Base-by-base conservation (phyloP, 2,797 vertebrate genomes). In the Sphenopsis melanotis region DNA sequence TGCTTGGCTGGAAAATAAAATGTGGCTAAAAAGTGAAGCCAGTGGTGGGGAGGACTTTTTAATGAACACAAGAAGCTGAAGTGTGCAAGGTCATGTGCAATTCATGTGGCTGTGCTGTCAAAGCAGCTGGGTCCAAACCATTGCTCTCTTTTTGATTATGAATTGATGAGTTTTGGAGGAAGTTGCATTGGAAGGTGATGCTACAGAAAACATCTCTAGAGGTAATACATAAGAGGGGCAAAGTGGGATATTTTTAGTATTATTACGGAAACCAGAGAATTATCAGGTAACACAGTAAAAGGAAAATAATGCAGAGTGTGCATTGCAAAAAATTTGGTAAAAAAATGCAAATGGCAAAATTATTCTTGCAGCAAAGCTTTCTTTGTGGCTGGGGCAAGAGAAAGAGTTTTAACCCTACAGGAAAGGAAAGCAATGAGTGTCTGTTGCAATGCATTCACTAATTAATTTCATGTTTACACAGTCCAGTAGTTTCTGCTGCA, bases 1-100 rank as follows among this genome's bases (percentile, higher is more conserved):
- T 23, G 30, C 44, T 80, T 77, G 64, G 2, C 37, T 74, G 24
- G 50, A 72, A 81, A 87, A 75, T n/a, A n/a, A 84, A 70, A 32
- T 4, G 4, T 44, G 34, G 29, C 63, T 65, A 16, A 68, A 68
- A 19, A 72, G 32, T 53, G 13, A 30, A 65, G 50, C 23, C 41
- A 55, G 12, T 30, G 34, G 7, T 26, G 26, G n/a, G 21, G 18
- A 55, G 11, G 11, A 42, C 20, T 49, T 86, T 72, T 69, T 42
- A 53, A 46, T 50, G 65, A 80, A 41, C 2, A 9, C 7, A 42
- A 52, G 69, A 68, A 59, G 41, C 27, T 81, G 50, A 56, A 89
- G 9, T 12, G 0, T 19, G 26, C 26, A 32, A 29, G 41, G 22
- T 60, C 19, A 1, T 15, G 2, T 24, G 20, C 22, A 27, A 7